Conservation (phyloP, 2,888 invertebrate species). For the Phymatocera aterrima region DNA sequence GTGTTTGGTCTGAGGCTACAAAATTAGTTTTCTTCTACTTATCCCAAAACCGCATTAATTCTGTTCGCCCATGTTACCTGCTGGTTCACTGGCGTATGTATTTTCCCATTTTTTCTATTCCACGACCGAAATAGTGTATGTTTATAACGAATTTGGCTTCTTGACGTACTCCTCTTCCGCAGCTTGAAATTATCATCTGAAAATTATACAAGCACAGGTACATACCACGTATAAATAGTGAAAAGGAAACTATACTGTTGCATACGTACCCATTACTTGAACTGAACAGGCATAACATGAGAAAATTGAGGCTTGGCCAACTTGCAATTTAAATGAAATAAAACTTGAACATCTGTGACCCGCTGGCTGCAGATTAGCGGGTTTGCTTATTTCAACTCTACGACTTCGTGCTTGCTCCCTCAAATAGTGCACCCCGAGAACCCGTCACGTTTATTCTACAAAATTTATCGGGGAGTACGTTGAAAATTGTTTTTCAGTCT, state of each 20-base stretch:
- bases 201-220: no score
- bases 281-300: neutral
- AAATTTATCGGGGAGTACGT: neutral
- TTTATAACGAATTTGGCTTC: neutral
- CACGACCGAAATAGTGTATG: no score
- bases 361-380: conserved; percentile 3
- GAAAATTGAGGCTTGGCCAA: conserved; percentile 34
- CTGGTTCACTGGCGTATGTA: no score
- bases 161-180: neutral
- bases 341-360: conserved; percentile 1
- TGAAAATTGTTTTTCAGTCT: neutral
- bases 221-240: no score
- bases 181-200: neutral
- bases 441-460: neutral
- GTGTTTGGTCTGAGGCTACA: neutral
- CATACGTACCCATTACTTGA: neutral
- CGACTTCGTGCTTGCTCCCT: neutral
- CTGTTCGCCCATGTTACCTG: neutral
- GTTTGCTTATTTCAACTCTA: conserved; percentile 1
- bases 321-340: conserved; percentile 11
- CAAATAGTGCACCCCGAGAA: conserved; percentile 7
- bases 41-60: neutral
- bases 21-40: no score
- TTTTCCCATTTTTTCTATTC: neutral
- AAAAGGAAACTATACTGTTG: neutral